Conservation (phyloP, 2,888 invertebrate genomes). For the Buathra laborator region DNA sequence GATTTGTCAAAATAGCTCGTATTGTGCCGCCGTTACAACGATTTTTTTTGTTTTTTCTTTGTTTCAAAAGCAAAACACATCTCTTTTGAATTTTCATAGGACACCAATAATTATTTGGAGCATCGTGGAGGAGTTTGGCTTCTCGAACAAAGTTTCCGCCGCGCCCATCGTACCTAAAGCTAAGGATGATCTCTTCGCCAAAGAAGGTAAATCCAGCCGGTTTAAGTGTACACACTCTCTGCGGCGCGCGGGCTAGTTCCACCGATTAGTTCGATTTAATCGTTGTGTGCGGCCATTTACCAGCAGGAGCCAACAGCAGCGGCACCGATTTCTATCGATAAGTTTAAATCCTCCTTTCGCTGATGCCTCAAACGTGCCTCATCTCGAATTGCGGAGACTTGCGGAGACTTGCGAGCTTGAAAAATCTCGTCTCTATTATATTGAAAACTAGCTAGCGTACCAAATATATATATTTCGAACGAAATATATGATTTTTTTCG, state of each 20-base stretch:
- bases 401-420: conserved; percentile 70
- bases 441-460: conserved; percentile 26
- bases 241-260: conserved; percentile 22
- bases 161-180: conserved; percentile 31
- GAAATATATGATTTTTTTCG: too few relatives aligned
- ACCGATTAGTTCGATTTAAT: conserved; percentile 59
- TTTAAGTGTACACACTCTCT: conserved; percentile 32
- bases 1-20: neutral
- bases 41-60: neutral
- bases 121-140: conserved; percentile 43
- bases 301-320: conserved; percentile 51
- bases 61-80: neutral
- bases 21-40: too few relatives aligned
- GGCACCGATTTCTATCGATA: conserved; percentile 63
- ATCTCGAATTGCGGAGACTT: conserved; percentile 75
- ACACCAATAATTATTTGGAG: conserved; percentile 60
- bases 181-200: conserved; percentile 57
- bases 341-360: conserved; percentile 61
- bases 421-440: conserved; percentile 23
- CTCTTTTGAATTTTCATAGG: neutral
- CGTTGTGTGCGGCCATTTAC: conserved; percentile 49
- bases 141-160: neutral
- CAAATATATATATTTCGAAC: too few relatives aligned
- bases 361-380: conserved; percentile 75
- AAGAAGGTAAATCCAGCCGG: conserved; percentile 53